Evolutionary conservation across 2,113 vertebrate genomes (phyloP), one percentile per base, ranked within the genome.

Genomic region (Oriolus oriolus): DNA sequence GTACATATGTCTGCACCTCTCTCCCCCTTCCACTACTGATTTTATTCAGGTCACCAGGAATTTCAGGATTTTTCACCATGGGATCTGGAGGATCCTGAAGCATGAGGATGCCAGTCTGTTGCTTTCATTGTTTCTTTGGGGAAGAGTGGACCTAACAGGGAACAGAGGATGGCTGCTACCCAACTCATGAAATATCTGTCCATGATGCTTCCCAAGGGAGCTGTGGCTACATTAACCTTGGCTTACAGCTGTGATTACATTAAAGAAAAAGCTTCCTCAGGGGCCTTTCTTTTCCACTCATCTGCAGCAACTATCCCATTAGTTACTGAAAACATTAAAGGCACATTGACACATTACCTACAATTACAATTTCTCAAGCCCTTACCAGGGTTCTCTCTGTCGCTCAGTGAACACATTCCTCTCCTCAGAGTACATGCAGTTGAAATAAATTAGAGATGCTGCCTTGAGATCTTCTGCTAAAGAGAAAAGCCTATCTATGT

Each of bases 261-360:
- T 85, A 85, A 92, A 85, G 79, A 54, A 71, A 90, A 76, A 52
- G 35, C 63, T 80, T 95, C 79, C 89, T 85, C n/a, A 12, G 53
- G 35, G 27, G 20, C 39, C 19, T 73, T 56, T 84, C 65, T 83
- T 88, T 84, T 61, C 61, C 50, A 59, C 44, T 60, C 54, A 49
- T 60, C 35, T 73, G 63, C 54, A 61, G 22, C 5, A 1, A 41
- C 35, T 60, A 31, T 65, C 17, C 76, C 31, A 41, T 60, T 71
- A 90, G 57, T 59, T 71, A 59, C 2, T 64, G 88, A 80, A 49
- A 11, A 68, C 13, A 28, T 57, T 92, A 88, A 94, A 80, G 23
- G n/a, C 28, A 37, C 71, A 57, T 6, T 60, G 39, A 37, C 44
- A 64, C 50, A 39, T 75, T 59, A 85, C 33, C 42, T 75, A 47